These are phyloP conservation scores for Tachina fera DNA, from an alignment of 2,888 invertebrate genomes.

Conservation along the genomic window DNA sequence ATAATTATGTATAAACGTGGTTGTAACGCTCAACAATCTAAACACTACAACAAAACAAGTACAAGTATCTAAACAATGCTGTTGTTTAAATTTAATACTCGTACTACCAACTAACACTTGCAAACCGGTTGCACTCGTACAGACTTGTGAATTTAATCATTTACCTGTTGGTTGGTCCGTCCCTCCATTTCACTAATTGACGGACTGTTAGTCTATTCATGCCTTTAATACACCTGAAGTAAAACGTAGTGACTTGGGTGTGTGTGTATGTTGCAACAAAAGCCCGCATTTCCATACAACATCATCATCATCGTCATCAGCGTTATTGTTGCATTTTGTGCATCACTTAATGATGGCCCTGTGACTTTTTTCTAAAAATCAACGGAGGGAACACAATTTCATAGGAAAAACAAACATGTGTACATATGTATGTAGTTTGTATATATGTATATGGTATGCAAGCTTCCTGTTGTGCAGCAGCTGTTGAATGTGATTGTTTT, in stretches of 20 bases:
- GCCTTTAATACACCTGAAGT: conserved; percentile 42
- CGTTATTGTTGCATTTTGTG: background rate
- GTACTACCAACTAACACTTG: conserved; percentile 24
- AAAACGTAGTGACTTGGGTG: conserved; percentile 29
- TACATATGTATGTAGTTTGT: too few species aligned
- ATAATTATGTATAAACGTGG: background rate
- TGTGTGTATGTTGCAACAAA: conserved; percentile 15
- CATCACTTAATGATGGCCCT: conserved; percentile 7
- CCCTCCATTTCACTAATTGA: background rate
- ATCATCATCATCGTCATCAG: conserved; percentile 10
- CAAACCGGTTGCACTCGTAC: conserved; percentile 12
- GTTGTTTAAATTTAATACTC: conserved; percentile 19
- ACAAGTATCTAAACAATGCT: conserved; percentile 27
- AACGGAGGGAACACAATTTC: conserved; percentile 10
- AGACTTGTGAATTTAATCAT: conserved; percentile 5
- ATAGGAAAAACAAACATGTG: background rate
- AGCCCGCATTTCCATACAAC: conserved; percentile 15
- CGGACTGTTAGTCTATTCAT: background rate
- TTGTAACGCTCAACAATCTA: conserved; percentile 14
- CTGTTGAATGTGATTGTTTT: conserved; percentile 7
- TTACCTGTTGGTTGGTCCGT: background rate
- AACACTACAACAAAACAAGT: conserved; percentile 15
- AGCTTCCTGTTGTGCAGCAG: conserved; percentile 44
- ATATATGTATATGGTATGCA: too few species aligned
- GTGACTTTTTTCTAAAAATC: conserved; percentile 4